These are phyloP conservation scores for Leptura quadrifasciata DNA, from an alignment of 2,888 invertebrate genomes.

Conservation along the genomic window DNA sequence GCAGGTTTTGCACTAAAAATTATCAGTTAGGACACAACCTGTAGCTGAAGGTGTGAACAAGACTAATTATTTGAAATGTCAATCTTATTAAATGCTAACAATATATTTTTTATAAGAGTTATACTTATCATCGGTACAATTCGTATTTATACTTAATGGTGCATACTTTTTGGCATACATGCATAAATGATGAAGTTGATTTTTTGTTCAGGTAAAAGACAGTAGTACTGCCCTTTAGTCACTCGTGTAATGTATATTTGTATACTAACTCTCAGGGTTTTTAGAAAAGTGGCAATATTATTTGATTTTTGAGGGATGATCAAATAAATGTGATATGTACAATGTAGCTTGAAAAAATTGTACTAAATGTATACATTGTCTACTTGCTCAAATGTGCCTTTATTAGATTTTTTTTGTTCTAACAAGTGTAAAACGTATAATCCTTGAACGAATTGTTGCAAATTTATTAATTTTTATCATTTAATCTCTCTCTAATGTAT, in stretches of 20 bases:
- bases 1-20: background rate
- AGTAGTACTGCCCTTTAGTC: slow-evolving; percentile 56
- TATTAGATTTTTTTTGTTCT: slow-evolving; percentile 61
- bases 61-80: background rate
- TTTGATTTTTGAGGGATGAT: slow-evolving; percentile 58
- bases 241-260: slow-evolving; percentile 63
- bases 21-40: background rate
- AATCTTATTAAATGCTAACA: background rate
- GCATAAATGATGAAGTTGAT: slow-evolving; percentile 8
- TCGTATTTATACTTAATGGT: background rate
- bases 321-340: slow-evolving; percentile 68
- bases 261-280: slow-evolving; percentile 71
- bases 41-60: background rate
- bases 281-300: slow-evolving; percentile 66
- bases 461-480: slow-evolving; percentile 54
- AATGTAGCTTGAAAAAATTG: slow-evolving; percentile 63
- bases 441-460: slow-evolving; percentile 56
- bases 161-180: slow-evolving; percentile 50
- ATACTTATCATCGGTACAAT: slow-evolving; percentile 3
- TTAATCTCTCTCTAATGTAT: slow-evolving; percentile 59
- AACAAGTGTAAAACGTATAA: slow-evolving; percentile 44
- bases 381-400: slow-evolving; percentile 73
- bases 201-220: slow-evolving; percentile 47
- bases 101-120: slow-evolving; percentile 24
- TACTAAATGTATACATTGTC: slow-evolving; percentile 68